Evolutionary conservation across 1,140 invertebrate species (phyloP).

Genomic region (Branchinecta lynchi): DNA sequence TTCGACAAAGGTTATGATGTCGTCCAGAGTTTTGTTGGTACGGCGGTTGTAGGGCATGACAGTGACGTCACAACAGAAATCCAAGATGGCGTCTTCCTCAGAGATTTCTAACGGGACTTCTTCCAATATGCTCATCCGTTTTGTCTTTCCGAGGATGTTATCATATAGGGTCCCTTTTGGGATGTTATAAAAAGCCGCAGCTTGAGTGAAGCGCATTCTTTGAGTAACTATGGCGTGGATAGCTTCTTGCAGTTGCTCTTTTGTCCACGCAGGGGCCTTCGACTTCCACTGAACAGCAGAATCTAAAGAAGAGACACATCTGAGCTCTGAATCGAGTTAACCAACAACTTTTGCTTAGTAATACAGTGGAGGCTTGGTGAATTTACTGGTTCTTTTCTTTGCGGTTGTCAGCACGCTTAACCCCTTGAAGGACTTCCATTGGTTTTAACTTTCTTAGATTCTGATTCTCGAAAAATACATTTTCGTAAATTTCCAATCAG

Average conservation of each 20-base stretch:
- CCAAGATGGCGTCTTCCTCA: conserved; percentile 49
- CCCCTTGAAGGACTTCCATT: too few species aligned
- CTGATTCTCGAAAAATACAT: too few species aligned
- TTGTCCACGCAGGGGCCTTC: conserved; percentile 58
- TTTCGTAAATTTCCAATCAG: too few species aligned
- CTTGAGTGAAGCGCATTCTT: conserved; percentile 58
- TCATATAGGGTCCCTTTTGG: conserved; percentile 61
- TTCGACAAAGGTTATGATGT: conserved; percentile 48
- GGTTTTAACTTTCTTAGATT: too few species aligned
- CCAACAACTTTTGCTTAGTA: too few species aligned
- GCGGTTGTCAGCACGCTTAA: too few species aligned
- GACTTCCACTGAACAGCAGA: conserved; percentile 29
- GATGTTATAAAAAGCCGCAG: conserved; percentile 49
- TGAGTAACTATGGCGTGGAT: conserved; percentile 56
- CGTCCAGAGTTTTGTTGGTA: conserved; percentile 47
- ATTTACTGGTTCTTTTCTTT: too few species aligned
- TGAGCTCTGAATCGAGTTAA: neutral
- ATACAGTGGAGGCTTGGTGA: too few species aligned
- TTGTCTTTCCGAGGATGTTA: conserved; percentile 59
- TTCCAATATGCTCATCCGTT: conserved; percentile 54
- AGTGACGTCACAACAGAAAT: conserved; percentile 55
- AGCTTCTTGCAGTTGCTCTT: conserved; percentile 52
- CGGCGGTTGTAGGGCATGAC: conserved; percentile 52
- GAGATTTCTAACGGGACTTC: conserved; percentile 42
- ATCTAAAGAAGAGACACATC: conserved; percentile 21